Percentiles rank a stretch among this genome's conserved stretches.
Evolutionary conservation across 2,113 vertebrate species (phyloP).

Genomic region (Dissostichus mawsoni): DNA sequence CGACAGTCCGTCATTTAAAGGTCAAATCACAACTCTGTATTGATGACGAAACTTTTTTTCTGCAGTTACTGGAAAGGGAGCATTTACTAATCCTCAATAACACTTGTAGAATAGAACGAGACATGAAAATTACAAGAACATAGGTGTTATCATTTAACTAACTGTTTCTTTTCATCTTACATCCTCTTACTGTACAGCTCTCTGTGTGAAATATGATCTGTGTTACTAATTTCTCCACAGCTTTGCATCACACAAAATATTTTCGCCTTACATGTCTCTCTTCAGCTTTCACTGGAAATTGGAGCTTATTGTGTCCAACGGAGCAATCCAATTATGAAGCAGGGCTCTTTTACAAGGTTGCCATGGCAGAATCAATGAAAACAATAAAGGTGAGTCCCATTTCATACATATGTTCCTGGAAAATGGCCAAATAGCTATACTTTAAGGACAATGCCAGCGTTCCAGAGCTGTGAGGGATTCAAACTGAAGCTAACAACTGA

Average conservation of each 20-base stretch:
- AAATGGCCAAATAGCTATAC: conserved; percentile 32
- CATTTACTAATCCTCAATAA: conserved; percentile 30
- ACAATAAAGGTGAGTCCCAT: conserved; percentile 72
- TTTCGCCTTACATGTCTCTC: conserved; percentile 16
- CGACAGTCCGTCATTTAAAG: conserved; percentile 35
- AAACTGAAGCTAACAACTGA: conserved; percentile 34
- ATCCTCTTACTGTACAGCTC: not conserved
- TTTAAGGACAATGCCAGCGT: conserved; percentile 65
- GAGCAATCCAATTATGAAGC: conserved; percentile 78
- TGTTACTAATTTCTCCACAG: conserved; percentile 13
- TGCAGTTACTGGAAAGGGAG: not conserved
- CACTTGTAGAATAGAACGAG: not conserved
- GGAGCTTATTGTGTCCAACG: conserved; percentile 54
- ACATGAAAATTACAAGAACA: conserved; percentile 40
- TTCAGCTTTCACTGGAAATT: conserved; percentile 29
- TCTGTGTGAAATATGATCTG: conserved; percentile 15
- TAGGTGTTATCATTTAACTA: conserved; percentile 33
- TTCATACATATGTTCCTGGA: conserved; percentile 60
- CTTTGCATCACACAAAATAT: conserved; percentile 37
- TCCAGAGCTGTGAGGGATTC: conserved; percentile 23
- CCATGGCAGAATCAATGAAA: conserved; percentile 82
- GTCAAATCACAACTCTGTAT: conserved; percentile 2
- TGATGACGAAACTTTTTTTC: not conserved
- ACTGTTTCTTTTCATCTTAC: conserved; percentile 10
- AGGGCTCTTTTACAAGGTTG: conserved; percentile 71